Conservation (phyloP, 2,888 invertebrate genomes). For the Heteropelma amictum region DNA sequence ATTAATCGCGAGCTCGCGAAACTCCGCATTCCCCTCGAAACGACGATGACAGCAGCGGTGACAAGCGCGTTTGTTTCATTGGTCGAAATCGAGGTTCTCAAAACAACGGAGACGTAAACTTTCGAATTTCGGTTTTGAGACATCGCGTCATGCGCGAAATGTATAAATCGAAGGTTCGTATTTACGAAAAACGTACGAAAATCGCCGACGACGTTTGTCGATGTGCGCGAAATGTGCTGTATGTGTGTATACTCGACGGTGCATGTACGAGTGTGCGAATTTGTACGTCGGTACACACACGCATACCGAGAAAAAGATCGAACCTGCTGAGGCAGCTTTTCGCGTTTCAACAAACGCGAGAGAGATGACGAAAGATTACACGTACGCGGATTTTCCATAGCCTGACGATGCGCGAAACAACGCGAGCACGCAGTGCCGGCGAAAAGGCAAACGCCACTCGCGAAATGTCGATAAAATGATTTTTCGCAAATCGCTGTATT, state of each 20-base stretch:
- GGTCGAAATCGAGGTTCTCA: slow-evolving; percentile 43
- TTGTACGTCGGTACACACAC: too few species aligned
- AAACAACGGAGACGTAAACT: slow-evolving; percentile 40
- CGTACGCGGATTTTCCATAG: slow-evolving; percentile 5
- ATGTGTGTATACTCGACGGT: not conserved
- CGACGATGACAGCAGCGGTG: not conserved
- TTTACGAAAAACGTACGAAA: not conserved
- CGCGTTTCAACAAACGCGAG: slow-evolving; percentile 30
- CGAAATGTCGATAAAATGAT: too few species aligned
- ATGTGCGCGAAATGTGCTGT: not conserved
- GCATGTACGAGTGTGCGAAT: not conserved
- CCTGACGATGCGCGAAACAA: too few species aligned
- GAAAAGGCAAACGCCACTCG: too few species aligned
- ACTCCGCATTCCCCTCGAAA: not conserved
- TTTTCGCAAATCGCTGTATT: too few species aligned
- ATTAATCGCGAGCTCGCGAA: not conserved
- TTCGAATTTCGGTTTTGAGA: not conserved
- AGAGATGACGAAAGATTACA: slow-evolving; percentile 28
- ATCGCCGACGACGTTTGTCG: slow-evolving; percentile 14
- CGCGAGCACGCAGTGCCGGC: too few species aligned
- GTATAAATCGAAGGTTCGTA: slow-evolving; percentile 24
- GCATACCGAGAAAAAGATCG: slow-evolving; percentile 5
- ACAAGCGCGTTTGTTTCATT: slow-evolving; percentile 1
- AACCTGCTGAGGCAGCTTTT: slow-evolving; percentile 43
- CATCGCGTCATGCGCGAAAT: not conserved